Conservation (phyloP, 2,113 vertebrate genomes). For the Barbus barbus region DNA sequence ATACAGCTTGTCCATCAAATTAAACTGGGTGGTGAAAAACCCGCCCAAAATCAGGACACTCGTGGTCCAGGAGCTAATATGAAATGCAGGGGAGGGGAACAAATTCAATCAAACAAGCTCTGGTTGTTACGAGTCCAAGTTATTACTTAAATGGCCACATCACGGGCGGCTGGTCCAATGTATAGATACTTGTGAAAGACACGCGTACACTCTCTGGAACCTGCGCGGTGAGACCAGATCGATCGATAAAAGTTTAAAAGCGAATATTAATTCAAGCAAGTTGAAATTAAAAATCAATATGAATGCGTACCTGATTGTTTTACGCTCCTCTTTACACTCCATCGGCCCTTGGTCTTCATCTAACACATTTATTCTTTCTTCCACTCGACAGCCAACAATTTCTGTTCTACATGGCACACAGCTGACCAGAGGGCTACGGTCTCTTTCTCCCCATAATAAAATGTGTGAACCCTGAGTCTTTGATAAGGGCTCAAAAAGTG, state of each 20-base stretch:
- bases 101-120: slow-evolving; percentile 67
- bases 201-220: neutral
- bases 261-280: neutral
- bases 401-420: neutral
- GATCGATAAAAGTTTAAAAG: neutral
- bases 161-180: slow-evolving; percentile 32
- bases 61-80: slow-evolving; percentile 58
- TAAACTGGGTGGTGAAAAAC: slow-evolving; percentile 70
- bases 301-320: neutral
- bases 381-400: neutral
- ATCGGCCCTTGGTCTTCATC: neutral
- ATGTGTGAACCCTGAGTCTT: neutral
- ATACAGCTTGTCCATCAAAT: slow-evolving; percentile 73
- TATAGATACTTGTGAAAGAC: slow-evolving; percentile 53
- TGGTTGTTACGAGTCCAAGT: slow-evolving; percentile 65
- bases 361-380: neutral
- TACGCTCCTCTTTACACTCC: neutral
- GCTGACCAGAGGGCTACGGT: neutral
- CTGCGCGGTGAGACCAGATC: neutral
- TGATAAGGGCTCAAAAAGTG: neutral
- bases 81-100: slow-evolving; percentile 53
- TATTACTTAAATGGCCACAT: slow-evolving; percentile 64
- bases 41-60: slow-evolving; percentile 60
- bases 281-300: slow-evolving; percentile 4
- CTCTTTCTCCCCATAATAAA: neutral